These are phyloP conservation scores for Percopsis transmontana DNA, from an alignment of 2,113 vertebrate species.

Conservation along the genomic window DNA sequence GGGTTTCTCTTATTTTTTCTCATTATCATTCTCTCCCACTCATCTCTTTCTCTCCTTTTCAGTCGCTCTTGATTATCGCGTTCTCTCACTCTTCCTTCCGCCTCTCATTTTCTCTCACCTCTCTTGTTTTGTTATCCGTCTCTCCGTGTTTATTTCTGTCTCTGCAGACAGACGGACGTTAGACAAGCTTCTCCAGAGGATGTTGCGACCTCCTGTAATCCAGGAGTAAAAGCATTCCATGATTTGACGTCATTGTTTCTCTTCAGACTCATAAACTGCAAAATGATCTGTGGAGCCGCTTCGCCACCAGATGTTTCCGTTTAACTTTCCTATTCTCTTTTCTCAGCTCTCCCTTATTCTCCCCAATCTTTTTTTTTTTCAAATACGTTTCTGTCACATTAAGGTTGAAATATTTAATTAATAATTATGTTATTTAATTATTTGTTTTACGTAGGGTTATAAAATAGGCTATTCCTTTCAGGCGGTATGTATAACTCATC, in stretches of 20 bases:
- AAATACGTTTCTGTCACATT: neutral
- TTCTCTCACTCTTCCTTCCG: neutral
- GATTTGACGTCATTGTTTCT: neutral
- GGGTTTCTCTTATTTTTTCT: neutral
- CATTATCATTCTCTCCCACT: no score
- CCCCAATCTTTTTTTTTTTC: neutral
- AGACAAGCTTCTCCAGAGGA: no score
- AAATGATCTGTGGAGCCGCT: constrained; percentile 1
- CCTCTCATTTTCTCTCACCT: neutral
- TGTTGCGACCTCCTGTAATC: neutral
- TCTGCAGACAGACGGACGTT: no score
- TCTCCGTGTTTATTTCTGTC: neutral
- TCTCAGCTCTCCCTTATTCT: neutral
- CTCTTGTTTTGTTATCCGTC: neutral
- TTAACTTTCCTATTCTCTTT: neutral
- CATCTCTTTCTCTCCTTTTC: neutral
- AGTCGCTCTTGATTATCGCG: neutral
- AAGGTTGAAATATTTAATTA: no score
- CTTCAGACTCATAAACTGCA: neutral
- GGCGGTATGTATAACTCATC: no score
- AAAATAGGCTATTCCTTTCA: no score
- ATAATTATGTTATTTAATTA: no score
- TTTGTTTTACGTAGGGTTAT: no score
- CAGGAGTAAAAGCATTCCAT: constrained; percentile 9
- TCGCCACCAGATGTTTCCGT: neutral